Evolutionary conservation across 1,140 invertebrate genomes (phyloP).

Genomic region (Heliconius congener): DNA sequence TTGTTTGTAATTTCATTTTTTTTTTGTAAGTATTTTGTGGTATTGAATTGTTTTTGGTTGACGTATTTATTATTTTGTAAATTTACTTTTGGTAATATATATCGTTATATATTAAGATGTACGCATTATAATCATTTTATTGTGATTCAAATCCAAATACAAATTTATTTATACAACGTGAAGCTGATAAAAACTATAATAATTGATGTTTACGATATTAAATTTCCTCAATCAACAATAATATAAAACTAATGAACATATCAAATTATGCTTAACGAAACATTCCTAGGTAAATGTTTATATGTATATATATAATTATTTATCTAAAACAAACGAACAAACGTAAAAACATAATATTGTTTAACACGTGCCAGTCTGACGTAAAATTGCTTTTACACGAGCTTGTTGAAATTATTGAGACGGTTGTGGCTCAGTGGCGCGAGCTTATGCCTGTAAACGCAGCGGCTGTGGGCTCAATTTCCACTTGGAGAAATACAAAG

Average conservation of each 20-base stretch:
- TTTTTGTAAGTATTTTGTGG: background rate
- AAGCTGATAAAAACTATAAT: background rate
- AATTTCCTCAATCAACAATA: too few species aligned
- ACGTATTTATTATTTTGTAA: background rate
- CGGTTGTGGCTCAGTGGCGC: too few species aligned
- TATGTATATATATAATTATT: background rate
- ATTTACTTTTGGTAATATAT: too few species aligned
- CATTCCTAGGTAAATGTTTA: background rate
- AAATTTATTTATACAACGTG: background rate
- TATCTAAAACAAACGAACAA: background rate
- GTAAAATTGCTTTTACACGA: conserved; percentile 26
- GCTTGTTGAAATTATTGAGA: conserved; percentile 2
- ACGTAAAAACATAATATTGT: background rate
- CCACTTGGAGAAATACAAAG: too few species aligned
- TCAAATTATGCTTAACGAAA: background rate
- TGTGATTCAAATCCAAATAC: background rate
- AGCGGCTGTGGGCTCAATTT: too few species aligned
- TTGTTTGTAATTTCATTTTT: conserved; percentile 1
- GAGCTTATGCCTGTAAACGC: too few species aligned
- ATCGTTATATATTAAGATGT: too few species aligned
- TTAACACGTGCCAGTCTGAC: conserved; percentile 18
- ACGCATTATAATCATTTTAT: too few species aligned
- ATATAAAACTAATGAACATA: background rate
- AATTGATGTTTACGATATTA: too few species aligned
- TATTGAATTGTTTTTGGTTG: background rate